Evolutionary conservation across 1,140 invertebrate species (phyloP).

Genomic region (Lordiphosa clarofinis): DNA sequence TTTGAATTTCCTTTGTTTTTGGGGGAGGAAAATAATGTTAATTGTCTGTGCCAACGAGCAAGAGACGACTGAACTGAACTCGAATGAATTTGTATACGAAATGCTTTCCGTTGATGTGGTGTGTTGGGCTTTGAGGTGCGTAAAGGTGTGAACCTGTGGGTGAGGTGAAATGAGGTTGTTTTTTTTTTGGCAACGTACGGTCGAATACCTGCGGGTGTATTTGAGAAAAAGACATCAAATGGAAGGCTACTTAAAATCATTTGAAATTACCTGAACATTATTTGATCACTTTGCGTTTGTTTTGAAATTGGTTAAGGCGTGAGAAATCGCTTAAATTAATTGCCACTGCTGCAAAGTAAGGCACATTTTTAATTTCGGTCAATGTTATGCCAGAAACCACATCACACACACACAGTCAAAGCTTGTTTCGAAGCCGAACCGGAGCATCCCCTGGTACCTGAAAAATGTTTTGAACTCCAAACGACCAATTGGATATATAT

Average conservation of each 20-base stretch:
- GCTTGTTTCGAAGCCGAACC: no score
- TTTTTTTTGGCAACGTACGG: slow-evolving; percentile 5
- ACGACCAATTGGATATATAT: no score
- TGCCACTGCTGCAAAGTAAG: no score
- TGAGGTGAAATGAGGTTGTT: slow-evolving; percentile 27
- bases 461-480: no score
- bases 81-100: slow-evolving; percentile 40
- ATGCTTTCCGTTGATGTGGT: slow-evolving; percentile 53
- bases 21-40: slow-evolving; percentile 4
- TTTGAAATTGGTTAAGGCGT: no score
- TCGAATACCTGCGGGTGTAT: slow-evolving; percentile 12
- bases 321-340: no score
- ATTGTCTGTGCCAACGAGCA: slow-evolving; percentile 38
- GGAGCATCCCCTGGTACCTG: no score
- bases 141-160: slow-evolving; percentile 44
- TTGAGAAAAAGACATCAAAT: no score
- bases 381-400: neutral
- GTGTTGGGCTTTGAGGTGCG: slow-evolving; percentile 47
- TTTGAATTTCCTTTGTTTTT: slow-evolving; percentile 20
- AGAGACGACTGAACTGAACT: slow-evolving; percentile 53
- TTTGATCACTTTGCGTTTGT: no score
- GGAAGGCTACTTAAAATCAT: slow-evolving; percentile 5
- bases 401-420: neutral
- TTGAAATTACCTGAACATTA: neutral
- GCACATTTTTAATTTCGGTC: no score